Conservation (phyloP, 1,140 invertebrate genomes). For the Diprion similis region DNA sequence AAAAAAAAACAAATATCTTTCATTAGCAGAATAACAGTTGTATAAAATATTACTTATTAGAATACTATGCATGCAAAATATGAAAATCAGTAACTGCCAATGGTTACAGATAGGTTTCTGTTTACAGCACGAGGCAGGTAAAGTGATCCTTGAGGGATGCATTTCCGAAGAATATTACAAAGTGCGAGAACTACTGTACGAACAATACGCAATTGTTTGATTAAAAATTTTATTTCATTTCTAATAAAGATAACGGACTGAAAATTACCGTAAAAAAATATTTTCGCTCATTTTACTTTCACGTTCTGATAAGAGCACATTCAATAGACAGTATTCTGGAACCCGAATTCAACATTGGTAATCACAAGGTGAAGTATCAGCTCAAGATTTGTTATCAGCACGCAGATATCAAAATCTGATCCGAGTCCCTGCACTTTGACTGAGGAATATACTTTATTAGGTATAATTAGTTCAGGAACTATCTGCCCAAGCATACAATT, state of each 20-base stretch:
- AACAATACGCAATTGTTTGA: constrained; percentile 97
- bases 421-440: too few species aligned
- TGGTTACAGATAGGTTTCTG: constrained; percentile 10
- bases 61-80: not conserved
- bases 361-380: too few species aligned
- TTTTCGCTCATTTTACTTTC: too few species aligned
- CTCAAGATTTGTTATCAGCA: too few species aligned
- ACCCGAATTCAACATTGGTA: too few species aligned
- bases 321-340: too few species aligned
- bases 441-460: too few species aligned
- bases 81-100: constrained; percentile 19
- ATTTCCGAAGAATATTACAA: constrained; percentile 95
- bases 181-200: constrained; percentile 92
- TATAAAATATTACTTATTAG: constrained; percentile 19
- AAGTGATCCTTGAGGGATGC: constrained; percentile 92
- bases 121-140: constrained; percentile 87
- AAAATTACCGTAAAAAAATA: not conserved
- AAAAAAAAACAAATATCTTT: not conserved
- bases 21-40: constrained; percentile 16
- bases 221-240: constrained; percentile 8
- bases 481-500: too few species aligned
- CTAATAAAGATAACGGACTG: not conserved
- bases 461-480: too few species aligned
- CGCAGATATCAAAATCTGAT: too few species aligned
- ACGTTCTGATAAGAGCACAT: too few species aligned